phyloP scores from a whole-genome alignment of 2,797 vertebrate species.

The Premnoplex brunnescens region DNA sequence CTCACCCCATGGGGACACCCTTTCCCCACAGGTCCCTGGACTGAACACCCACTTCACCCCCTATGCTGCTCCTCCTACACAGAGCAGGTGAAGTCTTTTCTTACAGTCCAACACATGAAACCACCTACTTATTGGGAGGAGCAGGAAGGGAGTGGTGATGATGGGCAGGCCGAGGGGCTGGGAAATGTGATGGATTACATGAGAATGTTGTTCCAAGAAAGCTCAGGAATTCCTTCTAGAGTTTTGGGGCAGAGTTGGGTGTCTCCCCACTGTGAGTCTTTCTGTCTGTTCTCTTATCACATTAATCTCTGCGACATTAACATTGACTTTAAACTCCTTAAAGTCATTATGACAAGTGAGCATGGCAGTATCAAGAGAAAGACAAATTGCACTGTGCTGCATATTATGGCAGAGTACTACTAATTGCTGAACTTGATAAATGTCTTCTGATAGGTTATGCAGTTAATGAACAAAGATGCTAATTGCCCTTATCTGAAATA shows the following conservation, averaged over 20 bases:
- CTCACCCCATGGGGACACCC: neutral
- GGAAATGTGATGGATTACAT: neutral
- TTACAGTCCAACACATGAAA: neutral
- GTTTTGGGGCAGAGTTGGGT: neutral
- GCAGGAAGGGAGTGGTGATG: neutral
- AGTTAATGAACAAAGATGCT: slow-evolving; percentile 55
- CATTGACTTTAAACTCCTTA: neutral
- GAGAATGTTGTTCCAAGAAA: neutral
- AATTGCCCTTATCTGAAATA: slow-evolving; percentile 59
- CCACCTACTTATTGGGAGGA: accelerated
- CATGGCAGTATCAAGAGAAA: slow-evolving; percentile 4
- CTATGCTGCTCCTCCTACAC: accelerated
- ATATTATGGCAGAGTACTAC: neutral
- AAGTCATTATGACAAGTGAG: neutral
- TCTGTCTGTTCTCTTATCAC: neutral
- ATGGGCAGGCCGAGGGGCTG: accelerated
- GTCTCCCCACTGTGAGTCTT: neutral
- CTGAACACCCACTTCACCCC: neutral
- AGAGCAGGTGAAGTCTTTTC: neutral
- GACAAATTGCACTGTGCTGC: neutral
- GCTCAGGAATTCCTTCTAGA: neutral
- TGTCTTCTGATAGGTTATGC: slow-evolving; percentile 36
- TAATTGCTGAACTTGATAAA: slow-evolving; percentile 58
- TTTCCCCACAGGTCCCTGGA: neutral
- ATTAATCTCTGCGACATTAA: neutral